These are phyloP conservation scores for Eriocheir sinensis DNA, from an alignment of 1,140 invertebrate genomes.

Conservation along the genomic window DNA sequence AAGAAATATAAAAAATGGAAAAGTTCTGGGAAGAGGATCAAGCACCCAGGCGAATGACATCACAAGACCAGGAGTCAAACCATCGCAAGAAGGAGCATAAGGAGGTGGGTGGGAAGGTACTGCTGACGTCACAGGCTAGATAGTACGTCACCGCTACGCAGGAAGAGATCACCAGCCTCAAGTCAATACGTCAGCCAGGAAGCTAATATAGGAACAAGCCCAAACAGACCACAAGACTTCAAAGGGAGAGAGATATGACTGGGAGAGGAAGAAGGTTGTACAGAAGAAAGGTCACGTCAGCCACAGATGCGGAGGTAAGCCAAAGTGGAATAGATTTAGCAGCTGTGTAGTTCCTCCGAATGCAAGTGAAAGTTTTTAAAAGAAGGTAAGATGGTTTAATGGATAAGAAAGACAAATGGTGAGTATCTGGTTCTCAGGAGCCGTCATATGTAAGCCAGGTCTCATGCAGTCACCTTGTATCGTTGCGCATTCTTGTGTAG, in stretches of 20 bases:
- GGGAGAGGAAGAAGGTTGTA: background rate
- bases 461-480: too few species aligned
- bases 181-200: background rate
- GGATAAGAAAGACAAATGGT: too few species aligned
- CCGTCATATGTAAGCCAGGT: too few species aligned
- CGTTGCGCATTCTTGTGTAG: too few species aligned
- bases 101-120: too few species aligned
- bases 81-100: background rate
- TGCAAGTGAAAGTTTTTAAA: too few species aligned
- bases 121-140: background rate
- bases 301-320: background rate
- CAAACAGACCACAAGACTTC: slow-evolving; percentile 23
- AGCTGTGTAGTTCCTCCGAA: background rate
- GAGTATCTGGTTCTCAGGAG: background rate
- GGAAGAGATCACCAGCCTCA: background rate
- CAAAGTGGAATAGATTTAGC: background rate
- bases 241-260: background rate
- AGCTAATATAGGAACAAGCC: background rate
- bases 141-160: slow-evolving; percentile 19
- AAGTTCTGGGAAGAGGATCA: background rate
- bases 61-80: slow-evolving; percentile 2
- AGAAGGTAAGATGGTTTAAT: too few species aligned
- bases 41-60: background rate
- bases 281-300: background rate
- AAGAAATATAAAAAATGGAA: too few species aligned